These are phyloP conservation scores for Podabrus alpinus DNA, from an alignment of 2,888 invertebrate species.

Conservation along the genomic window DNA sequence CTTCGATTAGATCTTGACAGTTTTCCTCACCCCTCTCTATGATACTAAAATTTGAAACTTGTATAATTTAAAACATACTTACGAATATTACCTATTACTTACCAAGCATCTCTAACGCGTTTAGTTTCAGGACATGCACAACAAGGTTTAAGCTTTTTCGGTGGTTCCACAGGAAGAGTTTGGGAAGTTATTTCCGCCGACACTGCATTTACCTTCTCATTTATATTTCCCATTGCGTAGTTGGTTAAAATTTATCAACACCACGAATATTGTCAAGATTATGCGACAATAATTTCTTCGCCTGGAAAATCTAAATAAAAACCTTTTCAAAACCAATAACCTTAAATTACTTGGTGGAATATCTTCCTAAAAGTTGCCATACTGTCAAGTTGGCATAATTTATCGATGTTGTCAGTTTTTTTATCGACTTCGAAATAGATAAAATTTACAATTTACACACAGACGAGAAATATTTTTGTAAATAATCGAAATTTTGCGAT, in stretches of 20 bases:
- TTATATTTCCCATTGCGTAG: constrained; percentile 61
- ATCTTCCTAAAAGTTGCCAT: neutral
- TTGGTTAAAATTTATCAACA: neutral
- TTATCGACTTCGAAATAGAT: neutral
- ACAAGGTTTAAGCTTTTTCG: constrained; percentile 86
- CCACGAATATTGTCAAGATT: neutral
- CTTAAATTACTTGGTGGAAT: neutral
- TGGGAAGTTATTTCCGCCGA: constrained; percentile 45
- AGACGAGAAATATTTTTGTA: neutral
- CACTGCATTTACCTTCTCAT: constrained; percentile 59
- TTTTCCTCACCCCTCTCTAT: constrained; percentile 90
- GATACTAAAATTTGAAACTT: constrained; percentile 64
- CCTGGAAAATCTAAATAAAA: neutral
- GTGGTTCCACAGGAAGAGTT: constrained; percentile 54
- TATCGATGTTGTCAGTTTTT: neutral
- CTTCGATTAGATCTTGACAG: constrained; percentile 88
- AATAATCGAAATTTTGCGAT: neutral
- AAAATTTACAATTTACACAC: neutral
- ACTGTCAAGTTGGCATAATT: neutral
- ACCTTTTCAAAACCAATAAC: neutral
- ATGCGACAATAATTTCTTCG: neutral
- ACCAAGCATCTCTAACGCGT: constrained; percentile 88
- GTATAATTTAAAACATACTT: neutral
- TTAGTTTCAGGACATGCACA: constrained; percentile 98
- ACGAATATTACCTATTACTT: constrained; percentile 46